Conservation (phyloP, 1,140 invertebrate genomes). For the Hormaphis cornu region DNA sequence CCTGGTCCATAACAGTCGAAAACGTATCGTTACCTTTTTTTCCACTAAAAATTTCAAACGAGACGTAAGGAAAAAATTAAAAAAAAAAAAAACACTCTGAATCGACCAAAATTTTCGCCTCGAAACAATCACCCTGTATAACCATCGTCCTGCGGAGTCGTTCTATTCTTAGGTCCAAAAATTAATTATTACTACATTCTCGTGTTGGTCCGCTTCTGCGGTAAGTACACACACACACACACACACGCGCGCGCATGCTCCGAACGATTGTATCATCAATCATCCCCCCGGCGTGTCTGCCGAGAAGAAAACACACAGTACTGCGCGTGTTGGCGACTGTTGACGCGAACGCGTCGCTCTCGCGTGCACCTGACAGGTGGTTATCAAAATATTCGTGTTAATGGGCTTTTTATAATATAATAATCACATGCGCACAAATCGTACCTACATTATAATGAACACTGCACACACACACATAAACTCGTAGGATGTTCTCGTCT, state of each 20-base stretch:
- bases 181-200: constrained; percentile 30
- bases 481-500: neutral
- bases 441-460: no score
- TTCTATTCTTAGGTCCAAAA: constrained; percentile 21
- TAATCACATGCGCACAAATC: neutral
- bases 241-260: neutral
- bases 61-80: no score
- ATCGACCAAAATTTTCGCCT: no score
- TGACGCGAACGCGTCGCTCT: neutral
- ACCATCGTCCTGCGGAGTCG: neutral
- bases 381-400: constrained; percentile 31
- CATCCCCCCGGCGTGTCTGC: neutral
- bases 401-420: constrained; percentile 1
- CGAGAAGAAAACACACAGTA: constrained; percentile 8
- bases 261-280: constrained; percentile 26
- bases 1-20: no score
- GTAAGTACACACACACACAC: neutral
- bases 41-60: no score
- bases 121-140: no score
- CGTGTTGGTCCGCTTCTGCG: neutral
- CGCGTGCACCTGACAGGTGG: constrained; percentile 30
- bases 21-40: no score
- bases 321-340: neutral
- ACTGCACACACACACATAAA: neutral
- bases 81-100: no score